Conservation (phyloP, 2,888 invertebrate genomes). For the Spodoptera picta region DNA sequence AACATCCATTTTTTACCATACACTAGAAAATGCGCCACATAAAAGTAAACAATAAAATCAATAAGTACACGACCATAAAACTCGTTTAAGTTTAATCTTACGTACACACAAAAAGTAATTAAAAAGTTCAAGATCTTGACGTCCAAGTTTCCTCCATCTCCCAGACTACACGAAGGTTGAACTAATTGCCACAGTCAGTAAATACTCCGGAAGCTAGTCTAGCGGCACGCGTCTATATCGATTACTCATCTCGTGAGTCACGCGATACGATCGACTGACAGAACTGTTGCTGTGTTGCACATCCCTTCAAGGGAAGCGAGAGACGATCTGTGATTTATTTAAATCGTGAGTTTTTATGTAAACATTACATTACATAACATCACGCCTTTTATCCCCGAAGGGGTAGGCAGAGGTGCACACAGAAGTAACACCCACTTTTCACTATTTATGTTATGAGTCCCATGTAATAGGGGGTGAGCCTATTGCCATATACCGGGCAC, state of each 20-base stretch:
- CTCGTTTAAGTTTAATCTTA: no score
- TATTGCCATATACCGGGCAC: no score
- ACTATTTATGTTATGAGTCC: no score
- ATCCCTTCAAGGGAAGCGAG: slow-evolving; percentile 15
- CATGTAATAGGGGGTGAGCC: no score
- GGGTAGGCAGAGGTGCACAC: no score
- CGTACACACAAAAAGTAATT: neutral
- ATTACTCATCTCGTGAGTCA: slow-evolving; percentile 48
- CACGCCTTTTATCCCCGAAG: no score
- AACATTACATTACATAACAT: no score
- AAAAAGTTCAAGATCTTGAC: neutral
- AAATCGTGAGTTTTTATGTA: no score
- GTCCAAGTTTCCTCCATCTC: slow-evolving; percentile 6
- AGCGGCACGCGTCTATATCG: slow-evolving; percentile 28
- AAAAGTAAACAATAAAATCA: neutral
- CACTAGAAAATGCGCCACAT: neutral
- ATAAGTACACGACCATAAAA: no score
- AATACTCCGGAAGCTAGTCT: slow-evolving; percentile 41
- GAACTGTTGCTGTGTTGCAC: slow-evolving; percentile 9
- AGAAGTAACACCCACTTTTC: no score
- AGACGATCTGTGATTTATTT: neutral
- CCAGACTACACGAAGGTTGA: slow-evolving; percentile 43
- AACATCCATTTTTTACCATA: no score
- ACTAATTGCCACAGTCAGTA: slow-evolving; percentile 55
- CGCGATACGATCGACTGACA: slow-evolving; percentile 26